Evolutionary conservation across 2,797 vertebrate species (phyloP).

Genomic region (Cetoscarus ocellatus): DNA sequence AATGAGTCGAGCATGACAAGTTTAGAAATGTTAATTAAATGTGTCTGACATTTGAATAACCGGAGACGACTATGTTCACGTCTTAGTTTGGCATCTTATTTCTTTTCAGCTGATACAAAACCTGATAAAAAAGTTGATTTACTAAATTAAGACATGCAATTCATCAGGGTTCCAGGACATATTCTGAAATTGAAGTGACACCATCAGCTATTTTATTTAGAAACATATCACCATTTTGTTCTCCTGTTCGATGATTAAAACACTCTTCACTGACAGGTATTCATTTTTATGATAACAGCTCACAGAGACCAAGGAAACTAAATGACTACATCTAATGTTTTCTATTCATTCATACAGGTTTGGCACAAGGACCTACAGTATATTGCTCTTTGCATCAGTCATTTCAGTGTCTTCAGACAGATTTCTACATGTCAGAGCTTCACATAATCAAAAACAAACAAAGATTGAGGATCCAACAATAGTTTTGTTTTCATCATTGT

Average conservation of each 20-base stretch:
- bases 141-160: neutral
- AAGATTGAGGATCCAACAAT: no score
- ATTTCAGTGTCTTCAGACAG: no score
- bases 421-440: no score
- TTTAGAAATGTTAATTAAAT: conserved; percentile 2
- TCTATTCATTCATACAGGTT: neutral
- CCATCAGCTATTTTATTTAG: neutral
- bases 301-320: neutral
- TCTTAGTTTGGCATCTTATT: neutral
- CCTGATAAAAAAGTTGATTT: neutral
- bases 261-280: neutral
- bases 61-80: neutral
- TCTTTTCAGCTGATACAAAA: neutral
- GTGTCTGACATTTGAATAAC: neutral
- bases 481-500: no score
- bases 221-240: neutral
- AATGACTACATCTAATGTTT: neutral
- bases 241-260: neutral
- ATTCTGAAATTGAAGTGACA: neutral
- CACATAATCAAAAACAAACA: no score
- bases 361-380: neutral
- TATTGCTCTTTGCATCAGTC: neutral
- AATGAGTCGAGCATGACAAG: conserved; percentile 1
- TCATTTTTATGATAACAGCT: neutral
- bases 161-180: neutral